Conservation (phyloP, 2,888 invertebrate species). For the Ornithoptera alexandrae region DNA sequence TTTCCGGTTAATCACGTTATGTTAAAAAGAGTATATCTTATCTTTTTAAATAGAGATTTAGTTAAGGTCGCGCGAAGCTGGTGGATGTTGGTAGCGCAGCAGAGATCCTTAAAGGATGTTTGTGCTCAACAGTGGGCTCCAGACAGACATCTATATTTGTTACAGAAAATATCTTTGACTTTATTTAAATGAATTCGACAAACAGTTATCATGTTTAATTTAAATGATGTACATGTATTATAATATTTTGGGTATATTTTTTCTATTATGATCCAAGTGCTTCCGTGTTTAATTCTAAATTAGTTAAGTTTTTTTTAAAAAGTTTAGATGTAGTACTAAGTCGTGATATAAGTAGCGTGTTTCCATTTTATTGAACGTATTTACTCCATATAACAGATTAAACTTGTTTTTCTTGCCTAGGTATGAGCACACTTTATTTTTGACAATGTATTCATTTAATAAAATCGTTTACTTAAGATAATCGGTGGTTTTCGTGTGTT, state of each 20-base stretch:
- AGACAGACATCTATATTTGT: not conserved
- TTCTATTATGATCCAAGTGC: slow-evolving; percentile 15
- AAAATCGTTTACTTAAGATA: slow-evolving; percentile 46
- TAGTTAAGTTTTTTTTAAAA: not conserved
- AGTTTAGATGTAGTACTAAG: slow-evolving; percentile 5
- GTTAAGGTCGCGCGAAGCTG: not conserved
- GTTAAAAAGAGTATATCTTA: not conserved
- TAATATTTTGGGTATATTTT: not conserved
- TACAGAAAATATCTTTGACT: not conserved
- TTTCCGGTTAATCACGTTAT: too few relatives aligned
- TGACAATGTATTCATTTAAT: slow-evolving; percentile 24
- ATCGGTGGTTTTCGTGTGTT: slow-evolving; percentile 43
- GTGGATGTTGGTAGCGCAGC: too few relatives aligned
- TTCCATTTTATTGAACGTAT: slow-evolving; percentile 21
- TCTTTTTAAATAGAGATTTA: not conserved
- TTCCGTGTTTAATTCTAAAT: slow-evolving; percentile 20
- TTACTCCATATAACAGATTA: slow-evolving; percentile 8
- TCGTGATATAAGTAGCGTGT: slow-evolving; percentile 23
- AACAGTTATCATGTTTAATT: not conserved
- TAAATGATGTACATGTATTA: not conserved
- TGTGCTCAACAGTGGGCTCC: too few relatives aligned
- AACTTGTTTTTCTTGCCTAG: slow-evolving; percentile 23
- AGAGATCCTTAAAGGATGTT: too few relatives aligned
- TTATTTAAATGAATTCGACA: not conserved
- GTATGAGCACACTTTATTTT: slow-evolving; percentile 16